Evolutionary conservation across 2,888 invertebrate species (phyloP).

Genomic region (Dryobota labecula): DNA sequence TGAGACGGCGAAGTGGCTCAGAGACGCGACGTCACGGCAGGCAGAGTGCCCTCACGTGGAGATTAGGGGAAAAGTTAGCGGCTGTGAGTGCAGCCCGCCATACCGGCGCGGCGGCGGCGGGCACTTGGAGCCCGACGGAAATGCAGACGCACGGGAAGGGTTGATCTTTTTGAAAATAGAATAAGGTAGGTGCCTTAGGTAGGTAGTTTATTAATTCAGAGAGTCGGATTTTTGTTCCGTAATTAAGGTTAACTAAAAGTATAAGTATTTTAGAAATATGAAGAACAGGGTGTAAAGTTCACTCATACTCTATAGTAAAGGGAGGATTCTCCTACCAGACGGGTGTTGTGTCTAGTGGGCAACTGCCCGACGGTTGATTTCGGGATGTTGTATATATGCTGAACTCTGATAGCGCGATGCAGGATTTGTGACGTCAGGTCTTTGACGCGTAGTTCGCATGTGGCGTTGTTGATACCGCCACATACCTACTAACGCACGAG

Average conservation of each 20-base stretch:
- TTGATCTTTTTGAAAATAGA: slow-evolving; percentile 25
- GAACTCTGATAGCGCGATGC: too few species aligned
- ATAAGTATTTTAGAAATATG: too few species aligned
- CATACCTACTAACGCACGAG: too few species aligned
- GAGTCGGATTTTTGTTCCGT: neutral
- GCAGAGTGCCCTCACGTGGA: slow-evolving; percentile 52
- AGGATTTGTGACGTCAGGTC: too few species aligned
- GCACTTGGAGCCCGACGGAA: slow-evolving; percentile 17
- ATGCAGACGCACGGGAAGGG: slow-evolving; percentile 29
- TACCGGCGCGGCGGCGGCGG: neutral
- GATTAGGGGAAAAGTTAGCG: slow-evolving; percentile 64
- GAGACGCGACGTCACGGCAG: slow-evolving; percentile 51
- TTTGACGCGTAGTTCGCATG: too few species aligned
- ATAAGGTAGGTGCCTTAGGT: neutral
- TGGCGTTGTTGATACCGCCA: too few species aligned
- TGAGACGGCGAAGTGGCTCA: slow-evolving; percentile 51
- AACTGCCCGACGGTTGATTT: too few species aligned
- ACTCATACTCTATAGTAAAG: too few species aligned
- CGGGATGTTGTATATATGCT: too few species aligned
- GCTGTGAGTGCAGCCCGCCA: slow-evolving; percentile 38
- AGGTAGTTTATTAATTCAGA: neutral
- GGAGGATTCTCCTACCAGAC: too few species aligned
- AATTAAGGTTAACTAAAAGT: neutral
- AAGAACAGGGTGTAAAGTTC: too few species aligned
- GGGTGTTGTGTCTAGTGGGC: too few species aligned